Conservation (phyloP, 2,113 vertebrate species). For the Cichladusa arquata region DNA sequence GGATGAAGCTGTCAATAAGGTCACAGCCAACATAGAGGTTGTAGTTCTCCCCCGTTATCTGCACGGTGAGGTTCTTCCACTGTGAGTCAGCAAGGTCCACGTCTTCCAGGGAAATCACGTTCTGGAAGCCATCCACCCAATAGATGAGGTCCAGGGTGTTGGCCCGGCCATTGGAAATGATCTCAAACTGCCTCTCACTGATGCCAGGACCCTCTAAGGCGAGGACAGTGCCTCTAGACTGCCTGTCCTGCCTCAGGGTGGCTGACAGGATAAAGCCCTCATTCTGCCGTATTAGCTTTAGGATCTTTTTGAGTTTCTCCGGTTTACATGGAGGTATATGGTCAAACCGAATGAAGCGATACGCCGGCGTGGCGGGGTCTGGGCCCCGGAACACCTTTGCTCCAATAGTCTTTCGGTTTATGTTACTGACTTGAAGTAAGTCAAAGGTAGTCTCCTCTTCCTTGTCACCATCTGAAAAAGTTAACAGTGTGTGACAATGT, state of each 20-base stretch:
- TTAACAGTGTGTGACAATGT: neutral
- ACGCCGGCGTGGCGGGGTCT: conserved; percentile 80
- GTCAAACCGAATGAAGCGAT: conserved; percentile 95
- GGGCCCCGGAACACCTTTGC: conserved; percentile 92
- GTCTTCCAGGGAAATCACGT: conserved; percentile 87
- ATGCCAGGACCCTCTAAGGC: conserved; percentile 81
- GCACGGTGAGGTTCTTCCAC: conserved; percentile 95
- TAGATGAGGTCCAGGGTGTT: conserved; percentile 94
- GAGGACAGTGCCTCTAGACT: conserved; percentile 86
- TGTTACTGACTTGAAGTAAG: conserved; percentile 88
- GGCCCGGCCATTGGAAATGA: conserved; percentile 89
- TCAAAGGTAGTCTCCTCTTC: conserved; percentile 86
- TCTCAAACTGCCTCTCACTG: conserved; percentile 86
- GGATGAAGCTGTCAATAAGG: conserved; percentile 89
- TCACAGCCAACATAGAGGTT: conserved; percentile 90
- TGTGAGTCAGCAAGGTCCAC: conserved; percentile 93
- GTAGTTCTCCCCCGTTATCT: conserved; percentile 87
- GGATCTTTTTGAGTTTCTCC: conserved; percentile 80
- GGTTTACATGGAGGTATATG: conserved; percentile 85
- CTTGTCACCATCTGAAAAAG: conserved; percentile 78
- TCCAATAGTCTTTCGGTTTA: conserved; percentile 89
- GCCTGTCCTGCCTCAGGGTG: conserved; percentile 87
- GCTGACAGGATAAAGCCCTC: conserved; percentile 92
- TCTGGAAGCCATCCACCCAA: conserved; percentile 84
- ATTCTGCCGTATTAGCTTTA: conserved; percentile 76